Conservation (phyloP, 1,140 invertebrate genomes). For the Conopomorpha cramerella region DNA sequence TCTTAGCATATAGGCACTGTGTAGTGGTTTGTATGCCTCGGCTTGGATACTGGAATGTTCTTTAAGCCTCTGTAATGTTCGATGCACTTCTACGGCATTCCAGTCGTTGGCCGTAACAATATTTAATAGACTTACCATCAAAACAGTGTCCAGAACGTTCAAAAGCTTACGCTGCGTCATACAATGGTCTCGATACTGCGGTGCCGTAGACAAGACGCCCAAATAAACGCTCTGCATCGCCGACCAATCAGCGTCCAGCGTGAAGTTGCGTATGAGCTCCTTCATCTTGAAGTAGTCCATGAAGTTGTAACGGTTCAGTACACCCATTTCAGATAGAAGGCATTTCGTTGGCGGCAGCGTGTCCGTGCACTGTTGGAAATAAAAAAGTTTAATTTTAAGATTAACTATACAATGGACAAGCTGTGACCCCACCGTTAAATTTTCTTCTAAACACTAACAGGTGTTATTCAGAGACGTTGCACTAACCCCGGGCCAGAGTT, state of each 20-base stretch:
- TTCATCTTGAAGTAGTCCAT: conserved; percentile 45
- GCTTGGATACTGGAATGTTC: no score
- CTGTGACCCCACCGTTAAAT: no score
- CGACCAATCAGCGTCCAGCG: conserved; percentile 7
- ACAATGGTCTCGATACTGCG: conserved; percentile 26
- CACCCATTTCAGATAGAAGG: conserved; percentile 29
- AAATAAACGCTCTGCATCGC: conserved; percentile 13
- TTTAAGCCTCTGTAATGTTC: no score
- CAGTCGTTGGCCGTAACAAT: no score
- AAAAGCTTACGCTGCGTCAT: conserved; percentile 32
- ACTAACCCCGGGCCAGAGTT: no score
- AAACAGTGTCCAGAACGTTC: conserved; percentile 37
- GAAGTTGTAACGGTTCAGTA: conserved; percentile 36
- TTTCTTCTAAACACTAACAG: no score
- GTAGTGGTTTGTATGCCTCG: no score
- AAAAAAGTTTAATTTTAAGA: background rate
- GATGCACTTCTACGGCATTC: no score
- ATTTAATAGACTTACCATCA: conserved; percentile 23
- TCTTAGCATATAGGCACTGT: no score
- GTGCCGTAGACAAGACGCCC: conserved; percentile 14
- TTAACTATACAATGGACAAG: no score
- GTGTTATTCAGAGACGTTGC: no score
- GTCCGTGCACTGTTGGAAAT: conserved; percentile 23
- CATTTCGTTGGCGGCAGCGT: conserved; percentile 21
- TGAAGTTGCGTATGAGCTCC: conserved; percentile 19